Evolutionary conservation across 2,888 invertebrate species (phyloP).

Genomic region (Diarsia rubi): DNA sequence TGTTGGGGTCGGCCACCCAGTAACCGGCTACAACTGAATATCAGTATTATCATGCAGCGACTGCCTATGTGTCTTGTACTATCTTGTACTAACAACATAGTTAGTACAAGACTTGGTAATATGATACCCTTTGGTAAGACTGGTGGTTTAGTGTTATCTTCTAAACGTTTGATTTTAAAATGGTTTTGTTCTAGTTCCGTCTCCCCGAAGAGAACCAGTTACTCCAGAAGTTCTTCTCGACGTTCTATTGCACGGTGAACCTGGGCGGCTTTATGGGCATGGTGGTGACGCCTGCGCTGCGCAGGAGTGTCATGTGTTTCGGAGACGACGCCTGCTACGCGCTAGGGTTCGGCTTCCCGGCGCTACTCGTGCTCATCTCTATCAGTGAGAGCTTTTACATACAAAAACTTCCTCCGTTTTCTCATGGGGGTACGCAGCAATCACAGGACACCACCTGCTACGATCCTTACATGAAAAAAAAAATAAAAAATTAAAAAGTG

Average conservation of each 20-base stretch:
- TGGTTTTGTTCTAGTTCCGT: slow-evolving; percentile 86
- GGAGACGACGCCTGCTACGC: slow-evolving; percentile 93
- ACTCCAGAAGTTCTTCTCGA: slow-evolving; percentile 94
- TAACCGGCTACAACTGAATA: too few relatives aligned
- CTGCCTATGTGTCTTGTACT: too few relatives aligned
- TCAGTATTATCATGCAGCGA: too few relatives aligned
- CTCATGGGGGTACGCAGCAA: too few relatives aligned
- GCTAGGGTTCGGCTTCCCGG: slow-evolving; percentile 95
- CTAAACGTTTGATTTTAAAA: not conserved
- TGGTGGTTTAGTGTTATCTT: not conserved
- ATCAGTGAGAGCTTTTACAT: slow-evolving; percentile 85
- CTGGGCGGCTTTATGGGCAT: slow-evolving; percentile 92
- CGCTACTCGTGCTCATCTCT: slow-evolving; percentile 93
- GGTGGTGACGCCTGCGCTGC: slow-evolving; percentile 93
- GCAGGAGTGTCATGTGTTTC: slow-evolving; percentile 92
- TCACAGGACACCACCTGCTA: too few relatives aligned
- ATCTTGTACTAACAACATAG: too few relatives aligned
- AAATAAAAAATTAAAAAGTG: too few relatives aligned
- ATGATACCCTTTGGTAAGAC: too few relatives aligned
- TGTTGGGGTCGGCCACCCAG: too few relatives aligned
- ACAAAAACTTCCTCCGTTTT: too few relatives aligned
- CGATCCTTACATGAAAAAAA: too few relatives aligned
- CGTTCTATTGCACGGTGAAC: slow-evolving; percentile 96
- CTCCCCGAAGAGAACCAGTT: slow-evolving; percentile 93
- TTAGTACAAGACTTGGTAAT: too few relatives aligned